These are phyloP conservation scores for Turritopsis rubra DNA, from an alignment of 30 jellyfish, hydroid and myxozoan species.

Conservation along the genomic window DNA sequence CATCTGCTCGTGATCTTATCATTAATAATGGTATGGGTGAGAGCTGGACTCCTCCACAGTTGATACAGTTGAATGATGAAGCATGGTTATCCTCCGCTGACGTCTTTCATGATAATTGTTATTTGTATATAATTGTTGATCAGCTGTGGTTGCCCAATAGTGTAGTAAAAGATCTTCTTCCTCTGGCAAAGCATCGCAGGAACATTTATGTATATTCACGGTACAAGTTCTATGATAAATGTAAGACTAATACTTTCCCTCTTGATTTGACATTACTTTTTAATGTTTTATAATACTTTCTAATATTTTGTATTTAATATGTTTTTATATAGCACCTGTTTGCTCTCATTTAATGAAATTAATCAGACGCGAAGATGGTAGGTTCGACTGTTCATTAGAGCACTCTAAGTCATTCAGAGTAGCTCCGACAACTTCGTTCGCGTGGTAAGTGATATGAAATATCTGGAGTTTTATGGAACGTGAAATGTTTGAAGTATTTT, in stretches of 20 bases:
- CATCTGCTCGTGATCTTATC: slow-evolving; percentile 61
- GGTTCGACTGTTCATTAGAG: neutral
- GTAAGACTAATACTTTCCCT: slow-evolving; percentile 20
- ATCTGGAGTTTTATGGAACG: neutral
- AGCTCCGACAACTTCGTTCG: slow-evolving; percentile 21
- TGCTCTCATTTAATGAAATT: neutral
- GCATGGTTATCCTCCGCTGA: slow-evolving; percentile 39
- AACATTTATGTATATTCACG: slow-evolving; percentile 45
- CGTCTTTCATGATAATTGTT: slow-evolving; percentile 6
- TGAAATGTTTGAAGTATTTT: neutral
- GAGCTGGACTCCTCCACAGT: slow-evolving; percentile 73
- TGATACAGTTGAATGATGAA: slow-evolving; percentile 52
- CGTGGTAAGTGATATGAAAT: slow-evolving; percentile 2
- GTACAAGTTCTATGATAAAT: slow-evolving; percentile 63
- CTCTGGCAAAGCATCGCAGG: slow-evolving; percentile 4
- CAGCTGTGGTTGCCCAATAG: slow-evolving; percentile 46
- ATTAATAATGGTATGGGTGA: slow-evolving; percentile 53
- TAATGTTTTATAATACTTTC: too few relatives aligned
- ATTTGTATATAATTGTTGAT: slow-evolving; percentile 27
- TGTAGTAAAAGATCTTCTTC: slow-evolving; percentile 19
- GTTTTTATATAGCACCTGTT: slow-evolving; percentile 2
- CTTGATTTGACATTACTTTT: neutral
- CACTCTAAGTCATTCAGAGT: neutral
- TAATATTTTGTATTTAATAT: neutral
- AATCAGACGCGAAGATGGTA: neutral